Conservation (phyloP, 2,888 invertebrate genomes). For the Torymus auratus region DNA sequence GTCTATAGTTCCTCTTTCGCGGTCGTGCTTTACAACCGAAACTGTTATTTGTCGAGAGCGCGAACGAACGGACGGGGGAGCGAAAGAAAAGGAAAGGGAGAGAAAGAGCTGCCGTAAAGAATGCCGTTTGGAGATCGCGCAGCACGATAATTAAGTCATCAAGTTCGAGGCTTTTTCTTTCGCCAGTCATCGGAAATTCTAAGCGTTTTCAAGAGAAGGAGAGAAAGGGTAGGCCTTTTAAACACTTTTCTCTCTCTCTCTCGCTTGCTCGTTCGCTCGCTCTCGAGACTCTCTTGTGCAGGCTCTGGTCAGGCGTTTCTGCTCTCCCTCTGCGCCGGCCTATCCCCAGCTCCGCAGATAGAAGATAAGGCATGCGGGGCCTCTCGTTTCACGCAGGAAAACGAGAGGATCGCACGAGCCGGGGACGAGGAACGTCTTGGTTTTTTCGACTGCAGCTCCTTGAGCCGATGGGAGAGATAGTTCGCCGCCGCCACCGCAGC, state of each 20-base stretch:
- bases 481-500: conserved; percentile 25
- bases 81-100: conserved; percentile 9
- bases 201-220: conserved; percentile 35
- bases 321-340: neutral
- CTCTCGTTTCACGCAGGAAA: conserved; percentile 57
- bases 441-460: conserved; percentile 42
- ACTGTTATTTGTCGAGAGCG: conserved; percentile 37
- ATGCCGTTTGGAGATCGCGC: conserved; percentile 27
- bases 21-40: conserved; percentile 39
- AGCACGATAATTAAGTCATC: conserved; percentile 53
- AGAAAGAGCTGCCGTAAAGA: neutral
- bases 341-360: conserved; percentile 37
- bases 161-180: conserved; percentile 40
- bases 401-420: conserved; percentile 41
- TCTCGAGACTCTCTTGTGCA: neutral
- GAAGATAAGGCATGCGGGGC: conserved; percentile 54
- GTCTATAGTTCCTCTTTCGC: neutral
- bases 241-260: conserved; percentile 27
- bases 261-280: neutral
- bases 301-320: neutral
- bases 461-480: conserved; percentile 58
- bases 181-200: conserved; percentile 57
- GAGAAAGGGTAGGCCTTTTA: conserved; percentile 23
- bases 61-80: neutral
- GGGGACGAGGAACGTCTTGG: conserved; percentile 45